A percentile compares a stretch with the other conserved stretches of the same genome.
Evolutionary conservation across 2,113 vertebrate species (phyloP).

Genomic region (Hyperopisus bebe): DNA sequence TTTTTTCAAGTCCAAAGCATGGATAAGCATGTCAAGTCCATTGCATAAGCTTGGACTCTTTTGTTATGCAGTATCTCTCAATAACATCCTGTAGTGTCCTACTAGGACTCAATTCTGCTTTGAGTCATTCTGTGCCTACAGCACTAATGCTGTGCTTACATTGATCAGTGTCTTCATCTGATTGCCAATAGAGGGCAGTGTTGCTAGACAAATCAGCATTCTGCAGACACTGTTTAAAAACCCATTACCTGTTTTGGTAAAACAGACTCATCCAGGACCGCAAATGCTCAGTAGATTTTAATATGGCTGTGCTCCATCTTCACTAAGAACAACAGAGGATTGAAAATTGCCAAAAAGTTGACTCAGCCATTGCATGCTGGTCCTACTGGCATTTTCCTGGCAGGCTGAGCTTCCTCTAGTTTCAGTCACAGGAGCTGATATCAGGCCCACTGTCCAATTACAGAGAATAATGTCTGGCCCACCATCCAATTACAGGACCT

Average conservation of each 20-base stretch:
- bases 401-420: background rate
- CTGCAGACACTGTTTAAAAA: background rate
- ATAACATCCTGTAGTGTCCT: background rate
- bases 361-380: background rate
- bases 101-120: background rate
- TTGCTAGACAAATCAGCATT: background rate
- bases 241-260: background rate
- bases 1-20: background rate
- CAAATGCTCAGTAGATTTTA: background rate
- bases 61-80: background rate
- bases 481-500: background rate
- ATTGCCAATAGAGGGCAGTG: background rate
- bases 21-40: too few relatives aligned
- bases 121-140: background rate
- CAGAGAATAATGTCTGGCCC: background rate
- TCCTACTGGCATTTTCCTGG: background rate
- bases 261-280: background rate
- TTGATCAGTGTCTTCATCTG: background rate
- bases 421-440: background rate
- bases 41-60: background rate
- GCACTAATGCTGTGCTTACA: background rate
- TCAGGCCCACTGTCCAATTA: background rate
- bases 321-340: background rate
- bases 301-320: background rate
- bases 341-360: background rate